phyloP scores from a whole-genome alignment of 2,888 invertebrate species.

The Melipona bicolor region DNA sequence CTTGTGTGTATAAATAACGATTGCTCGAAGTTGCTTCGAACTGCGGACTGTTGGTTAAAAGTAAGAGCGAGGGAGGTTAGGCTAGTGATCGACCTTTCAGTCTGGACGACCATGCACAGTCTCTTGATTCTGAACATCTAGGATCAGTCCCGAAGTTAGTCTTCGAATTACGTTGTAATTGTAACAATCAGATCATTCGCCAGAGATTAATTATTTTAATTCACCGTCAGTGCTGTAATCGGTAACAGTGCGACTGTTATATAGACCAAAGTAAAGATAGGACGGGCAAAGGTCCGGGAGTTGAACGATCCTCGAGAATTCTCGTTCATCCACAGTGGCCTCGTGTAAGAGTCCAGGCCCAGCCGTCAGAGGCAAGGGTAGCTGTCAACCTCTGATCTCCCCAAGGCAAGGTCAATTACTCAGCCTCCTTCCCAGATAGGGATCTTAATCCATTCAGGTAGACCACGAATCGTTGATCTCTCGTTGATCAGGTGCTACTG shows the following conservation, averaged over 20 bases:
- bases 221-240: no score
- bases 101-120: no score
- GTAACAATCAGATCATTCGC: not conserved
- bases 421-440: slow-evolving; percentile 67
- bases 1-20: not conserved
- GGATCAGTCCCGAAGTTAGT: not conserved
- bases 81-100: no score
- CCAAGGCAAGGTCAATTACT: slow-evolving; percentile 68
- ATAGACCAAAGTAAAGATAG: no score
- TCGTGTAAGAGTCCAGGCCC: slow-evolving; percentile 14
- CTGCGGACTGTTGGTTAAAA: no score
- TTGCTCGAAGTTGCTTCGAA: not conserved
- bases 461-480: slow-evolving; percentile 65
- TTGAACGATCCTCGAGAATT: slow-evolving; percentile 6
- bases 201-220: no score
- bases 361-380: slow-evolving; percentile 42
- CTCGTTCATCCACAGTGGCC: slow-evolving; percentile 16
- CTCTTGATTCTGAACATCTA: no score
- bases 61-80: no score
- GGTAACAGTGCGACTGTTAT: no score
- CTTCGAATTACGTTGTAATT: not conserved
- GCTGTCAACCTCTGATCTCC: slow-evolving; percentile 56
- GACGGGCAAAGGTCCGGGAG: not conserved
- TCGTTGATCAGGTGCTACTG: slow-evolving; percentile 76
- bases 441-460: slow-evolving; percentile 78